These are phyloP conservation scores for Scaptomyza montana DNA, from an alignment of 1,140 invertebrate genomes.

Conservation along the genomic window DNA sequence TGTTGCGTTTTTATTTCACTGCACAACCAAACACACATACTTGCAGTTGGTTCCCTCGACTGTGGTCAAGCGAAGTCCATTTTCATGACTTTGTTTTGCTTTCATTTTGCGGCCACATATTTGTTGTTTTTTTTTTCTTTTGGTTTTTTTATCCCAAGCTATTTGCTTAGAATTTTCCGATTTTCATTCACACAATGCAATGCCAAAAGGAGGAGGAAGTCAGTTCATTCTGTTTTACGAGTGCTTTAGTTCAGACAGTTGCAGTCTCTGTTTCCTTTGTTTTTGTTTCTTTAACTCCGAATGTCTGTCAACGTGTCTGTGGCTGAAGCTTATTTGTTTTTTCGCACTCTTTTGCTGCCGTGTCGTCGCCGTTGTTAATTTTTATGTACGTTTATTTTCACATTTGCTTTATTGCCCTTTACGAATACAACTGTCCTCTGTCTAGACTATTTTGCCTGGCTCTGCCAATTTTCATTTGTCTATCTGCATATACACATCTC, in stretches of 20 bases:
- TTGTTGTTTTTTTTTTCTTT: slow-evolving; percentile 15
- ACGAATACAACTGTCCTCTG: slow-evolving; percentile 37
- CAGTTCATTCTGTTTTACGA: slow-evolving; percentile 42
- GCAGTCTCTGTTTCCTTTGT: slow-evolving; percentile 24
- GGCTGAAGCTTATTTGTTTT: slow-evolving; percentile 35
- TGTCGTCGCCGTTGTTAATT: slow-evolving; percentile 79
- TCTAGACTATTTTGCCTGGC: slow-evolving; percentile 57
- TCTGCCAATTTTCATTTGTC: slow-evolving; percentile 22
- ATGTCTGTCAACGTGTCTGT: slow-evolving; percentile 40
- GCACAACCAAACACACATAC: slow-evolving; percentile 38
- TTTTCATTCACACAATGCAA: slow-evolving; percentile 56
- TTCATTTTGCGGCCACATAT: slow-evolving; percentile 13
- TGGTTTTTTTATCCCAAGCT: slow-evolving; percentile 37
- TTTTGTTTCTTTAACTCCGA: slow-evolving; percentile 37
- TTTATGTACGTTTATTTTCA: slow-evolving; percentile 68
- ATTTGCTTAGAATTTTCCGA: slow-evolving; percentile 73
- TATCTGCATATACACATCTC: slow-evolving; percentile 7
- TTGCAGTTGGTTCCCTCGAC: slow-evolving; percentile 37
- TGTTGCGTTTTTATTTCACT: slow-evolving; percentile 79
- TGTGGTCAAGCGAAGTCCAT: slow-evolving; percentile 11
- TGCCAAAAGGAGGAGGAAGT: slow-evolving; percentile 6
- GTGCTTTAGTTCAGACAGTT: slow-evolving; percentile 34
- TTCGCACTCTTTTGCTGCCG: slow-evolving; percentile 51
- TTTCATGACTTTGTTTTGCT: slow-evolving; percentile 41
- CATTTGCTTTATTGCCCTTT: slow-evolving; percentile 77